Evolutionary conservation across 2,888 invertebrate species (phyloP).

Genomic region (Acheta domesticus): DNA sequence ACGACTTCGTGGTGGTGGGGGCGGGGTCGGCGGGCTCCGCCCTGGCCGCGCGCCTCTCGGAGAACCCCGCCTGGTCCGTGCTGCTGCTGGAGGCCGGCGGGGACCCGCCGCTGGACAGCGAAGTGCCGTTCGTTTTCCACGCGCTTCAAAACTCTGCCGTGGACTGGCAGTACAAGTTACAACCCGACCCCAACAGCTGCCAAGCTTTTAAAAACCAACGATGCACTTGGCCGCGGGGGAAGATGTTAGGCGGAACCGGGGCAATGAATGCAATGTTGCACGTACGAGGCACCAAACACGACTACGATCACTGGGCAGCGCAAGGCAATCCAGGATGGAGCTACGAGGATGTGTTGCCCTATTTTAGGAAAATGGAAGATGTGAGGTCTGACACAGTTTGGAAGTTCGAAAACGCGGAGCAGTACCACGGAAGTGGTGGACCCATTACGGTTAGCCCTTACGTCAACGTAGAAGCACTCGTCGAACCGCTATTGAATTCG

Average conservation of each 20-base stretch:
- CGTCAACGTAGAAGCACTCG: slow-evolving; percentile 51
- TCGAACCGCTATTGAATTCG: slow-evolving; percentile 48
- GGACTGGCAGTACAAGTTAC: slow-evolving; percentile 52
- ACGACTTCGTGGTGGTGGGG: slow-evolving; percentile 41
- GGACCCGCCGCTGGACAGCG: slow-evolving; percentile 49
- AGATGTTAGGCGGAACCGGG: slow-evolving; percentile 63
- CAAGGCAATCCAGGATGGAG: slow-evolving; percentile 63
- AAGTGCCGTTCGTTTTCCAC: slow-evolving; percentile 47
- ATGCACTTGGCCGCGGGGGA: slow-evolving; percentile 58
- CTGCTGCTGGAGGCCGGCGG: slow-evolving; percentile 55
- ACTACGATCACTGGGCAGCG: slow-evolving; percentile 62
- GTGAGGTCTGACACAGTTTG: slow-evolving; percentile 56
- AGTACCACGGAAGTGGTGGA: slow-evolving; percentile 49
- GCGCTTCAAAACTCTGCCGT: slow-evolving; percentile 43
- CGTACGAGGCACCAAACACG: slow-evolving; percentile 59
- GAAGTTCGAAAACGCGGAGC: slow-evolving; percentile 51
- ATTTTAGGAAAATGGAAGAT: slow-evolving; percentile 49
- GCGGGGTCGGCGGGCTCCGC: slow-evolving; percentile 18
- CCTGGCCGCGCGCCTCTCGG: background rate
- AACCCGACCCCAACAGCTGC: slow-evolving; percentile 49
- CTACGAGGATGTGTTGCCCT: slow-evolving; percentile 49
- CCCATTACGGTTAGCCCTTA: slow-evolving; percentile 50
- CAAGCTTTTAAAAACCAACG: slow-evolving; percentile 43
- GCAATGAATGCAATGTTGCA: slow-evolving; percentile 64
- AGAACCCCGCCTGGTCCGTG: slow-evolving; percentile 41